Evolutionary conservation across 2,797 vertebrate genomes (phyloP).

Genomic region (Aselliscus stoliczkanus): DNA sequence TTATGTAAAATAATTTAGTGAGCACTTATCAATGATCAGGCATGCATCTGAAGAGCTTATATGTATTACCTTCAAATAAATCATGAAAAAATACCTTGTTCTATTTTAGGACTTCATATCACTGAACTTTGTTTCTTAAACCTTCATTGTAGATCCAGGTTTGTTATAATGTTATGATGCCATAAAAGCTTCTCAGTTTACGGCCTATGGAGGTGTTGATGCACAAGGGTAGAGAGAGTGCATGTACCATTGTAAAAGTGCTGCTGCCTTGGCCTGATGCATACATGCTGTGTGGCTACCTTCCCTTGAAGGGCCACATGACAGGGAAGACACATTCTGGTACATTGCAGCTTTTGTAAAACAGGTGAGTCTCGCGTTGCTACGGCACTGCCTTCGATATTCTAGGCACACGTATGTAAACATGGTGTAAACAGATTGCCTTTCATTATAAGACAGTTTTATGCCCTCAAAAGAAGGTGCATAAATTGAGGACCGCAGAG

Average conservation of each 20-base stretch:
- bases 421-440: background rate
- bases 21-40: background rate
- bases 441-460: background rate
- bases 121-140: background rate
- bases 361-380: background rate
- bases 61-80: background rate
- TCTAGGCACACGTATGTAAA: background rate
- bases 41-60: background rate
- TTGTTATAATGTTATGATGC: background rate
- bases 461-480: background rate
- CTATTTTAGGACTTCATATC: background rate
- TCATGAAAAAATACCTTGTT: background rate
- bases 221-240: background rate
- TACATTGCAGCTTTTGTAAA: background rate
- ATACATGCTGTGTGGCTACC: fast-evolving
- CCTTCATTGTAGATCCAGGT: background rate
- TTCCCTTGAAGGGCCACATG: background rate
- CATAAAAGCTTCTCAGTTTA: background rate
- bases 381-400: background rate
- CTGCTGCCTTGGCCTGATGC: background rate
- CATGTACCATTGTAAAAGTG: background rate
- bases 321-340: background rate
- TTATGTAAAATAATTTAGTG: background rate
- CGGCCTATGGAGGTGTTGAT: background rate
- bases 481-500: background rate